These are phyloP conservation scores for Lineus longissimus DNA, from an alignment of 1,140 invertebrate genomes.

Conservation along the genomic window DNA sequence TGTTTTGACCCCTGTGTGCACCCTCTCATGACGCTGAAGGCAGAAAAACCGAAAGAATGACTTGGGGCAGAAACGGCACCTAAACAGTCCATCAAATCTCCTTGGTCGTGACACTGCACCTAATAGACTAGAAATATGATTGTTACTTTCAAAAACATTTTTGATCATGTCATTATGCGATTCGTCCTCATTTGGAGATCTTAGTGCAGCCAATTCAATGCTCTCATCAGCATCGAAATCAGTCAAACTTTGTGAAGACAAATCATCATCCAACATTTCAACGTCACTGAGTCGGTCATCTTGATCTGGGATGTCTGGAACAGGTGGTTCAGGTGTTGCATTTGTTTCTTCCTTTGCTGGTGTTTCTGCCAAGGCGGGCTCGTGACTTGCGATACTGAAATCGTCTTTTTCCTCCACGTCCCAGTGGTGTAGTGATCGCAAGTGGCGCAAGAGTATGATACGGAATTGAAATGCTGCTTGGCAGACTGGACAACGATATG, in stretches of 20 bases:
- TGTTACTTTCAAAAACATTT: not conserved
- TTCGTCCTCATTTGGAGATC: no score
- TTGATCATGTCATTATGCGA: no score
- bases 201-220: no score
- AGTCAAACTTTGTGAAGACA: no score
- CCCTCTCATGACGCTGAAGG: slow-evolving; percentile 96
- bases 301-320: no score
- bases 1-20: slow-evolving; percentile 90
- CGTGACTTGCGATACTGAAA: no score
- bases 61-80: slow-evolving; percentile 92
- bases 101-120: slow-evolving; percentile 19
- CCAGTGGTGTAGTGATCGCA: slow-evolving; percentile 25
- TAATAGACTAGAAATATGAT: slow-evolving; percentile 8
- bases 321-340: no score
- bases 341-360: no score
- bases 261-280: no score
- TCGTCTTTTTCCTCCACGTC: not conserved
- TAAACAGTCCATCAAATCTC: slow-evolving; percentile 37
- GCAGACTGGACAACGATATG: slow-evolving; percentile 48
- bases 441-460: slow-evolving; percentile 42
- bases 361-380: no score
- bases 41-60: slow-evolving; percentile 98
- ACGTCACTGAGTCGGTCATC: no score
- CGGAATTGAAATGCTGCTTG: slow-evolving; percentile 45
- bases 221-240: no score